Percentiles rank a stretch among this genome's conserved stretches.
phyloP scores from a whole-genome alignment of 2,113 vertebrate genomes.

The Nyctibius bracteatus region DNA sequence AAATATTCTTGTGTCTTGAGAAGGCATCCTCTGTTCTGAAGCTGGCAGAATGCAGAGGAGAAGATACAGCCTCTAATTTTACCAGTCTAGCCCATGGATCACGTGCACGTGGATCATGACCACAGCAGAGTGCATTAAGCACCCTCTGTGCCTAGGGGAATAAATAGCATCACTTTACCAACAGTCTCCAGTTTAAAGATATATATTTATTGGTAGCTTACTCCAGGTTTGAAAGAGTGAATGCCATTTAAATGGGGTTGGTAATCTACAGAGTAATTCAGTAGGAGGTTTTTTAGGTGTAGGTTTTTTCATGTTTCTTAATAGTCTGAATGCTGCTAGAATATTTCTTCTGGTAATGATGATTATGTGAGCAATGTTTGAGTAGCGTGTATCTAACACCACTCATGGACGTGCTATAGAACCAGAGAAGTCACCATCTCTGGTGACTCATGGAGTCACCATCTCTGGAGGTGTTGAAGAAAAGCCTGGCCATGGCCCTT shows the following conservation, averaged over 20 bases:
- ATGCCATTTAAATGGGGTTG: neutral
- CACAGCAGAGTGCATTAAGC: neutral
- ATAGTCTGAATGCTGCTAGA: neutral
- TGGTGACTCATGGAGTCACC: too few species aligned
- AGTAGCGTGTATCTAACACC: neutral
- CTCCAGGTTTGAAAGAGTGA: neutral
- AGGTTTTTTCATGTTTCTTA: neutral
- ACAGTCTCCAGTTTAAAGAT: neutral
- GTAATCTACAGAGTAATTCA: neutral
- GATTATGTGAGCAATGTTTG: neutral
- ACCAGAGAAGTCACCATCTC: too few species aligned
- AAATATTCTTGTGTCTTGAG: neutral
- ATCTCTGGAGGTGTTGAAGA: too few species aligned
- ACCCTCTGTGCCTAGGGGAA: neutral
- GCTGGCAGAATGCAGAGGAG: neutral
- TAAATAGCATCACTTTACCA: neutral
- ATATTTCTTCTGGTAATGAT: neutral
- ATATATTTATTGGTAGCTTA: neutral
- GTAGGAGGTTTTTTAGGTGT: neutral
- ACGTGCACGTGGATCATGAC: neutral
- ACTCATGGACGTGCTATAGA: neutral
- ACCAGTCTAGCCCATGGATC: neutral
- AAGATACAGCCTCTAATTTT: neutral
- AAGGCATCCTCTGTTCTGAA: neutral
- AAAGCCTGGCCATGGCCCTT: too few species aligned